A percentile compares a stretch with the other conserved stretches of the same genome.
These are phyloP conservation scores for Tetranychus truncatus DNA, from an alignment of 2,888 invertebrate species.

Conservation along the genomic window DNA sequence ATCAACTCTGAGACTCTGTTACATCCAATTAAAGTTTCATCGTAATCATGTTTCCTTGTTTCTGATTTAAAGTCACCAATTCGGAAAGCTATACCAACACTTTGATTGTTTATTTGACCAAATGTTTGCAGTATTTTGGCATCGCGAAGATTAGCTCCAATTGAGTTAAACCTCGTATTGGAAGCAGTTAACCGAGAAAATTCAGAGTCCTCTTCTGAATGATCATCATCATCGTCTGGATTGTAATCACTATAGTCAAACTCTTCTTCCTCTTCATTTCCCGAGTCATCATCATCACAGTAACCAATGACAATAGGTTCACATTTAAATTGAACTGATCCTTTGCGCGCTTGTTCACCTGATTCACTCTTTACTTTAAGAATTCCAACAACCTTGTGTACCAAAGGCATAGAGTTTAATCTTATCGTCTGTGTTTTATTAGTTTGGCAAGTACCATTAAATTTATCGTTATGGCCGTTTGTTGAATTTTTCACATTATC, in stretches of 20 bases:
- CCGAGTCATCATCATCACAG: constrained; percentile 2
- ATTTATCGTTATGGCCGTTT: background rate
- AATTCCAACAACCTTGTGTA: background rate
- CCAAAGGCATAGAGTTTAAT: background rate
- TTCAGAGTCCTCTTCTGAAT: constrained; percentile 12
- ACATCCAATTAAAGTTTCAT: background rate
- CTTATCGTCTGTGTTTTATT: background rate
- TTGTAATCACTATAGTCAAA: background rate
- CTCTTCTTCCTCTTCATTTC: constrained; percentile 7
- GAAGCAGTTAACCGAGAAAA: constrained; percentile 10
- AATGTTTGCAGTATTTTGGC: background rate
- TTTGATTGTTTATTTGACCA: background rate
- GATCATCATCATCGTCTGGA: constrained; percentile 7
- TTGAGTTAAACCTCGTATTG: constrained; percentile 12
- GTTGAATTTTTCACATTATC: background rate
- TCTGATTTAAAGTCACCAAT: constrained; percentile 7
- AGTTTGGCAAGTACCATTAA: background rate
- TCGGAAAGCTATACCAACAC: background rate
- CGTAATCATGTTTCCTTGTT: background rate
- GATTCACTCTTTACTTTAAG: background rate
- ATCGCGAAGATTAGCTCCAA: constrained; percentile 11
- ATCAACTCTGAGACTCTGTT: background rate
- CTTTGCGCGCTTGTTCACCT: background rate
- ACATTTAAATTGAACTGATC: constrained; percentile 7
- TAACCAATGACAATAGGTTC: constrained; percentile 16